These are phyloP conservation scores for Zoroaster sp. DNA, from an alignment of 53 echinoderm and acorn worm genomes.

Conservation along the genomic window DNA sequence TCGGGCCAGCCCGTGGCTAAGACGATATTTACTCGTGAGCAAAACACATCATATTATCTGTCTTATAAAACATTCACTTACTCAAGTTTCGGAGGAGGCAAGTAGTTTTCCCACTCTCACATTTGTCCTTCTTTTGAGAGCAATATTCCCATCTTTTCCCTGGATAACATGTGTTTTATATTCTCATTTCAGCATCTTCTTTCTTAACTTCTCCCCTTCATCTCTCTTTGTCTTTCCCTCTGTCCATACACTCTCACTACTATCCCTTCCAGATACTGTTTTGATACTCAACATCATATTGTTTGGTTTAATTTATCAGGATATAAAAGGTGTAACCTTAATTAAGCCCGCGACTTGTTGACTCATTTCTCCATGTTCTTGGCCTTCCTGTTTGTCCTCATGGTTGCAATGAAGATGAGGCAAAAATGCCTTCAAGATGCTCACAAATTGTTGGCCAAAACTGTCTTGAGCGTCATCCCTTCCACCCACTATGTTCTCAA, in stretches of 20 bases:
- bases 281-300: not conserved
- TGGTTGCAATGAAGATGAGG: not conserved
- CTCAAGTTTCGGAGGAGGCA: conserved; percentile 1
- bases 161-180: not conserved
- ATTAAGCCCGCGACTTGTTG: too few relatives aligned
- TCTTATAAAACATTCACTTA: not conserved
- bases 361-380: too few relatives aligned
- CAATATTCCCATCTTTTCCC: not conserved
- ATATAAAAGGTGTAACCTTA: too few relatives aligned
- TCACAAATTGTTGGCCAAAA: not conserved
- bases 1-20: not conserved
- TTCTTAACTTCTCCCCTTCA: not conserved
- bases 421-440: not conserved
- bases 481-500: not conserved
- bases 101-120: not conserved
- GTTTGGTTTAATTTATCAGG: too few relatives aligned
- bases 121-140: not conserved
- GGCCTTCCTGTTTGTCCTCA: not conserved
- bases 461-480: not conserved
- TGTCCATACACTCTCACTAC: too few relatives aligned
- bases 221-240: not conserved
- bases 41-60: conserved; percentile 11
- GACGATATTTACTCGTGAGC: conserved; percentile 31
- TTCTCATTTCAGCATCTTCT: not conserved
- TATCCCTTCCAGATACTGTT: too few relatives aligned